Conservation (phyloP, 2,113 vertebrate species). For the Nematolebias whitei region DNA sequence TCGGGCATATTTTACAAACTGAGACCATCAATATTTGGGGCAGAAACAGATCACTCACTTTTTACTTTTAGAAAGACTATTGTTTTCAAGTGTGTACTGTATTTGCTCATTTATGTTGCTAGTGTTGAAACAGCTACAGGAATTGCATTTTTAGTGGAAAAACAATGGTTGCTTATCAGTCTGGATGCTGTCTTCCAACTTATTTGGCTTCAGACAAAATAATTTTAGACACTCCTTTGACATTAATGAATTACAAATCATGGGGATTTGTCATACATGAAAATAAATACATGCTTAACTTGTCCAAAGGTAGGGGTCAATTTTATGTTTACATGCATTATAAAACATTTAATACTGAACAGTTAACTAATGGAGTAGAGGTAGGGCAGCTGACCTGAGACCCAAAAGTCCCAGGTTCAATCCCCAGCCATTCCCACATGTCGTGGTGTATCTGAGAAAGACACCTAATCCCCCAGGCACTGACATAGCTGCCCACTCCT, state of each 20-base stretch:
- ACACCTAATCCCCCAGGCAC: too few species aligned
- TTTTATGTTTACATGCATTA: neutral
- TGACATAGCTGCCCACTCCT: too few species aligned
- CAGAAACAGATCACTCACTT: neutral
- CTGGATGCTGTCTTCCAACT: neutral
- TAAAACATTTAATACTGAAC: neutral
- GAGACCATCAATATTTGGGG: constrained; percentile 26
- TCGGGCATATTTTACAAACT: constrained; percentile 46
- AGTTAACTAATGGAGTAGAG: too few species aligned
- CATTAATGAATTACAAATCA: neutral
- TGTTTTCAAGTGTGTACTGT: neutral
- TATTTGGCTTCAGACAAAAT: neutral
- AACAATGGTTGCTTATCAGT: neutral
- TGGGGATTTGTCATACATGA: neutral
- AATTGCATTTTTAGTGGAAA: neutral
- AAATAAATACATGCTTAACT: neutral
- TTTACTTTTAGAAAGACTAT: neutral
- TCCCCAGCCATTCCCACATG: too few species aligned
- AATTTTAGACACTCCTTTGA: neutral
- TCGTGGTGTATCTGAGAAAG: too few species aligned
- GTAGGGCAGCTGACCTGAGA: too few species aligned
- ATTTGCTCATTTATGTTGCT: constrained; percentile 21
- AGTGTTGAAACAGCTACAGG: neutral
- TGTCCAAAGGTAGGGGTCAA: neutral
- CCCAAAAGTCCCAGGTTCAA: too few species aligned